Evolutionary conservation across 2,113 vertebrate genomes (phyloP).

Genomic region (Xiphorhynchus elegans): DNA sequence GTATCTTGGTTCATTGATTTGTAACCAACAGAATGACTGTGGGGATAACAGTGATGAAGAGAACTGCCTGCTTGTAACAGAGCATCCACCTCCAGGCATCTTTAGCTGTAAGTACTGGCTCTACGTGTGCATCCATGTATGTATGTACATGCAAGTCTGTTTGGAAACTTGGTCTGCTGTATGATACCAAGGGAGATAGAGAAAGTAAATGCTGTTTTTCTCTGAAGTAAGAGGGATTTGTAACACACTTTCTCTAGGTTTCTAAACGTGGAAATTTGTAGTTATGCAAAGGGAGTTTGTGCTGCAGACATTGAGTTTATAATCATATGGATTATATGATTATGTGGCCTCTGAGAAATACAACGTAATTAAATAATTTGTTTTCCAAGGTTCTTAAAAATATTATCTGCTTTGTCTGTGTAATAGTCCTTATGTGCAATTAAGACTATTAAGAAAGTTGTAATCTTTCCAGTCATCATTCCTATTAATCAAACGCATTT

Average conservation of each 20-base stretch:
- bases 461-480: neutral
- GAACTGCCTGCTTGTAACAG: slow-evolving; percentile 93
- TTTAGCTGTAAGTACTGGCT: slow-evolving; percentile 89
- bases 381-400: neutral
- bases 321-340: neutral
- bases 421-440: neutral
- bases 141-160: neutral
- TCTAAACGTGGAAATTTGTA: neutral
- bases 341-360: neutral
- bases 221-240: neutral
- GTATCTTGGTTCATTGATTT: slow-evolving; percentile 93
- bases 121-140: neutral
- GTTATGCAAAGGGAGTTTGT: neutral
- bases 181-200: neutral
- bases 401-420: neutral
- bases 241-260: neutral
- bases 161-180: neutral
- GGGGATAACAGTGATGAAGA: slow-evolving; percentile 98
- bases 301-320: neutral
- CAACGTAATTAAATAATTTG: neutral
- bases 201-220: neutral
- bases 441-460: neutral
- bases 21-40: slow-evolving; percentile 97
- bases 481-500: neutral
- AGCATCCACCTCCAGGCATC: slow-evolving; percentile 92